Conservation (phyloP, 2,113 vertebrate species). For the Macheiramphus alcinus region DNA sequence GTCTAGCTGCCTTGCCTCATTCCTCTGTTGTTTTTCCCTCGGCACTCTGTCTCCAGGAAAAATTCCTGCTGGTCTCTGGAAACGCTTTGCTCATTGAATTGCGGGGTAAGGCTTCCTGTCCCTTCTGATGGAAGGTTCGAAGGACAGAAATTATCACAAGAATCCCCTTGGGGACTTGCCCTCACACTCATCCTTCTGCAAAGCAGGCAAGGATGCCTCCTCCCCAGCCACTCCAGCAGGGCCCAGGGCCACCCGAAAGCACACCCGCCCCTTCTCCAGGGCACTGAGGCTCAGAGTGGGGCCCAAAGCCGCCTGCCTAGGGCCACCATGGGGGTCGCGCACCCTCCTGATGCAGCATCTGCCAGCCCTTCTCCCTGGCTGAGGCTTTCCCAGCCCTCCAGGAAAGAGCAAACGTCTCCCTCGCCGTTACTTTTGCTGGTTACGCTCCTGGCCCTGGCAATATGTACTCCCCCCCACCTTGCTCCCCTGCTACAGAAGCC, state of each 20-base stretch:
- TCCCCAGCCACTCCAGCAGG: neutral
- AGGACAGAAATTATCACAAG: neutral
- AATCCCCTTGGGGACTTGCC: neutral
- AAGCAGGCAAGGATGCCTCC: neutral
- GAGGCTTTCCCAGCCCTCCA: neutral
- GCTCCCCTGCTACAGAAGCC: neutral
- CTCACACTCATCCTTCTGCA: neutral
- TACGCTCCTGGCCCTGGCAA: neutral
- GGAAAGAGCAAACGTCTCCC: neutral
- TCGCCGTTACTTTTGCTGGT: neutral
- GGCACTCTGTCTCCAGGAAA: neutral
- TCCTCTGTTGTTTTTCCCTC: neutral
- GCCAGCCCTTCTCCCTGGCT: neutral
- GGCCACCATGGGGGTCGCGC: neutral
- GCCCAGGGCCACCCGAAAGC: neutral
- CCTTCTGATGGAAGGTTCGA: neutral
- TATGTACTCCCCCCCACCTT: rapidly evolving
- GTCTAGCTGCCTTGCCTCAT: neutral
- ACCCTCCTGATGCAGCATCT: rapidly evolving
- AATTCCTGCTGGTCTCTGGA: neutral
- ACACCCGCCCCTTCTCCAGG: neutral
- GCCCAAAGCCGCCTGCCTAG: neutral
- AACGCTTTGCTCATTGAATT: neutral
- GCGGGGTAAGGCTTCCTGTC: neutral
- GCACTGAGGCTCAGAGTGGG: neutral